Base-by-base conservation (phyloP, 2,797 vertebrate species). In the Morelia viridis region DNA sequence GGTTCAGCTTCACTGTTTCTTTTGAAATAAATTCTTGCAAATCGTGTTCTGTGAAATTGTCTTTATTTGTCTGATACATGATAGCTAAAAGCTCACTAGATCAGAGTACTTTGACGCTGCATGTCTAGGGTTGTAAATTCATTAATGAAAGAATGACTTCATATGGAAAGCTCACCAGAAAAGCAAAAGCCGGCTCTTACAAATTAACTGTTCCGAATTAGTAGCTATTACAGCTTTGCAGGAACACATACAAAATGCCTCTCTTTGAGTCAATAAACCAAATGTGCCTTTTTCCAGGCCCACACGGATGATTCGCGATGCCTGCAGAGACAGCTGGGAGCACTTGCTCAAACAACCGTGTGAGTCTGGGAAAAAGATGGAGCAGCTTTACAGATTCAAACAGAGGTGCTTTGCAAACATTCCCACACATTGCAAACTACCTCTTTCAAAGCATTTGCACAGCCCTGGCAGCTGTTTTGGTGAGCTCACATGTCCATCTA, bases 51-150 rank as follows among this genome's bases (percentile, higher is more conserved):
- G 87, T 93, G 85, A 92, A 87, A 12, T 93, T 89, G 53, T 64
- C 0, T 80, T 91, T 86, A 57, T 56, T 46, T 91, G 60, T 91
- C 89, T 88, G 92, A 89, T 83, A 83, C 0, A 8, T 89, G 92
- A 83, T 94, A 62, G 89, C 58, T 95, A 92, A 62, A 85, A 84
- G 94, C 91, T 88, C 83, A 1, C 5, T 83, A 87, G 35, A 8
- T 94, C 35, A 4, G 22, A 91, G 93, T 94, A 12, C 86, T 9
- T 91, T 90, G 91, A 91, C 28, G 57, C 2, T 1, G 0, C 65
- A 62, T 87, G 90, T 91, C 91, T 95, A 90, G 93, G 91, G 26
- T 94, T 3, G 92, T 94, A 90, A 94, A 92, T 80, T 90, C 86
- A 90, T 91, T 94, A 92, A 94, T 85, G 90, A 92, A 93, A 88